Percentiles rank a stretch among this genome's conserved stretches.
Conservation (phyloP, 2,888 invertebrate species). For the Epiblema foenella region DNA sequence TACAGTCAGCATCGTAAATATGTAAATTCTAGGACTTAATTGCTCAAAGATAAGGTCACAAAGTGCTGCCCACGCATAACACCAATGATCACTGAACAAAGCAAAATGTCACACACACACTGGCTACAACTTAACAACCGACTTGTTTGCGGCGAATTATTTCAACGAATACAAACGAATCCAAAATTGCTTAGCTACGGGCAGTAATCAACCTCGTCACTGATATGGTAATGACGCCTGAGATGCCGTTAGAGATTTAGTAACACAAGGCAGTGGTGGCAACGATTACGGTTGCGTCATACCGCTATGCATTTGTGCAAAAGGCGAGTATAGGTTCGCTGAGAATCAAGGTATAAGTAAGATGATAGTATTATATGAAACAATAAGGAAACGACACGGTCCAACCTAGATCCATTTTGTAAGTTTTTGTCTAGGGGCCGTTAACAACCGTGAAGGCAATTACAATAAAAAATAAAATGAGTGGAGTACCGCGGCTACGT, state of each 20-base stretch:
- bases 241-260: slow-evolving; percentile 31
- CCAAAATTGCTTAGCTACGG: not conserved
- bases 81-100: slow-evolving; percentile 8
- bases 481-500: not conserved
- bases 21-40: too few species aligned
- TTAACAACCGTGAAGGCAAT: slow-evolving; percentile 17
- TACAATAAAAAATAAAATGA: slow-evolving; percentile 8
- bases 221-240: slow-evolving; percentile 31
- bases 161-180: slow-evolving; percentile 1
- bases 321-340: slow-evolving; percentile 1
- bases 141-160: not conserved
- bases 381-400: slow-evolving; percentile 3
- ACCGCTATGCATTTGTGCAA: slow-evolving; percentile 34
- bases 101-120: slow-evolving; percentile 9
- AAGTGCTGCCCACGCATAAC: slow-evolving; percentile 27
- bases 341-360: slow-evolving; percentile 2
- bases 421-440: slow-evolving; percentile 11
- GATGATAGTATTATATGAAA: slow-evolving; percentile 1
- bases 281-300: slow-evolving; percentile 33
- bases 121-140: not conserved
- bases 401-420: slow-evolving; percentile 7
- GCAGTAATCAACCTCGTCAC: slow-evolving; percentile 13
- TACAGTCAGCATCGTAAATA: too few species aligned
- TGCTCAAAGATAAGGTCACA: too few species aligned
- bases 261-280: slow-evolving; percentile 39